Conservation (phyloP, 1,140 invertebrate genomes). For the Calephelis virginiensis region DNA sequence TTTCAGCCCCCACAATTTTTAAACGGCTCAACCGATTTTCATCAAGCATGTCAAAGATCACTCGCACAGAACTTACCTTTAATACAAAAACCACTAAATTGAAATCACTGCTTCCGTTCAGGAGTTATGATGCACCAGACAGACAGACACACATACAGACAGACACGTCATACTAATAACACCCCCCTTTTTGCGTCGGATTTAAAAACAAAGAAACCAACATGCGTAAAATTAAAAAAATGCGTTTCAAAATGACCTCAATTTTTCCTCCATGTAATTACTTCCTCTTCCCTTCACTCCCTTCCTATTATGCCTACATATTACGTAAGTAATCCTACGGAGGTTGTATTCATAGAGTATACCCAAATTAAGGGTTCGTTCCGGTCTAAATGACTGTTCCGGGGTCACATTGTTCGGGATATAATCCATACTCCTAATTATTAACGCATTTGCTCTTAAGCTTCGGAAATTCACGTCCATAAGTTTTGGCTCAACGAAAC, state of each 20-base stretch:
- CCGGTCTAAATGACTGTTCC: slow-evolving; percentile 25
- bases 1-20: no score
- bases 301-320: background rate
- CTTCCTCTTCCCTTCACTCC: background rate
- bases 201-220: background rate
- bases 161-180: no score
- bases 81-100: no score
- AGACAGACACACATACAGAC: no score
- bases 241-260: background rate
- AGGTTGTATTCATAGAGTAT: slow-evolving; percentile 11
- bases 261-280: background rate
- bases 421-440: slow-evolving; percentile 26
- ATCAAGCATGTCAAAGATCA: no score
- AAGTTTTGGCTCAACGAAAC: background rate
- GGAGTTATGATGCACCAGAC: no score
- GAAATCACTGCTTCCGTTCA: no score
- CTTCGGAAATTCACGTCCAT: background rate
- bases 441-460: slow-evolving; percentile 22
- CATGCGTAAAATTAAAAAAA: background rate
- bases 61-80: no score
- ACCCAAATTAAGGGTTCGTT: slow-evolving; percentile 14
- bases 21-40: no score
- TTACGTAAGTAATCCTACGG: background rate
- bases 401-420: slow-evolving; percentile 25
- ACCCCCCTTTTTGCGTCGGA: no score